Base-by-base conservation (phyloP, 2,797 vertebrate genomes). In the Thaleichthys pacificus region DNA sequence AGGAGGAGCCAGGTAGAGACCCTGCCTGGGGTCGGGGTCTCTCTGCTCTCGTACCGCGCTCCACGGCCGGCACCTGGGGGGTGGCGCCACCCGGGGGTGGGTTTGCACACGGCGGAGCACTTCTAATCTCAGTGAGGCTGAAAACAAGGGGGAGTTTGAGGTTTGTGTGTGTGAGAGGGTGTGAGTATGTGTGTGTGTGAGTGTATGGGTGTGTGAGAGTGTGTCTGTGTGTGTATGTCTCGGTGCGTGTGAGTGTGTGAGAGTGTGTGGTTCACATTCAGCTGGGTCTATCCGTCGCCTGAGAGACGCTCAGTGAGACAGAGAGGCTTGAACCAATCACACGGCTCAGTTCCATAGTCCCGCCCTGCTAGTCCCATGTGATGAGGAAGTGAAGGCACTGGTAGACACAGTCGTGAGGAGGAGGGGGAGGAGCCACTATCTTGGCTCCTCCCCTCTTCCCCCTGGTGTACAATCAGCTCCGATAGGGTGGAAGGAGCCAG, bases 321-420 rank as follows among this genome's bases (percentile, higher is more conserved):
- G 42, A 47, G 11, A 47, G 42, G 42, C 56, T 49, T 49, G 61
- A 24, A 64, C 61, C 32, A 58, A 57, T 28, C 60, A 64, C 9
- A 21, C 21, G 35, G 54, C n/a, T 28, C 51, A 21, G 5, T 38
- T 19, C 35, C 14, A 3, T 66, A 7, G 15, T 69, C 60, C 63
- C 28, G 70, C 62, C 38, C 2, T 19, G 42, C 22, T 26, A 54
- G 58, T 62, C 72, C 51, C 21, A 57, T 69, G 24, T n/a, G 26
- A 74, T 80, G 61, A 56, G 35, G 70, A 77, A 62, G 64, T 73
- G 72, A 85, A 85, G 84, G 84, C 84, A 85, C 84, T 81, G 70
- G 71, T 68, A 79, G 70, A 80, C 11, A 68, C 60, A 68, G 78
- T 69, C 57, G 63, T 57, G 49, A 30, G 30, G 54, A 35, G 63